These are phyloP conservation scores for Drosophila colorata DNA, from an alignment of 2,888 invertebrate genomes.

Conservation along the genomic window DNA sequence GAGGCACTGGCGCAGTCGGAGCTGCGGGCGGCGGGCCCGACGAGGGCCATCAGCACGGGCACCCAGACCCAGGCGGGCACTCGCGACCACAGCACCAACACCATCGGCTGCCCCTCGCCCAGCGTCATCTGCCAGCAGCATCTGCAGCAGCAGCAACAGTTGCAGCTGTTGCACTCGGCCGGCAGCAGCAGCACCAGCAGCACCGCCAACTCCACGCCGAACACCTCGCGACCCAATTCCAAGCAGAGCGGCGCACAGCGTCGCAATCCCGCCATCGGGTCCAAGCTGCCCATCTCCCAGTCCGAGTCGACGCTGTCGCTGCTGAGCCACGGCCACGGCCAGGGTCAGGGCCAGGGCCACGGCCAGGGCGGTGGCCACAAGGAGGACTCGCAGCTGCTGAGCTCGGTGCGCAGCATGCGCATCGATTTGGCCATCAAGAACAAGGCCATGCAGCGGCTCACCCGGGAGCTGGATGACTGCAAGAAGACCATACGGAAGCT, in stretches of 20 bases:
- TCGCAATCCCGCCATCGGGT: conserved; percentile 60
- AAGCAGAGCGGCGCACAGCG: conserved; percentile 86
- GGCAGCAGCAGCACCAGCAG: conserved; percentile 84
- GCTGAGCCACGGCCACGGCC: conserved; percentile 79
- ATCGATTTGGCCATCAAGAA: conserved; percentile 91
- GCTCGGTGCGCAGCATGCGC: conserved; percentile 92
- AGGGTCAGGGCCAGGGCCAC: conserved; percentile 64
- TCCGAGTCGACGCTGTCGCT: conserved; percentile 86
- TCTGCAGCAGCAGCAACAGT: conserved; percentile 44
- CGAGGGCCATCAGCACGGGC: conserved; percentile 45
- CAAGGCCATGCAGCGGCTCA: conserved; percentile 89
- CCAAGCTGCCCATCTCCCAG: conserved; percentile 86
- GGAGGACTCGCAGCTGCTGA: conserved; percentile 91
- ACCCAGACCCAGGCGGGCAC: conserved; percentile 53
- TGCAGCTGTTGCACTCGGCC: conserved; percentile 72
- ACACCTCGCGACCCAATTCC: conserved; percentile 84
- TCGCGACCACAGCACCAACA: conserved; percentile 80
- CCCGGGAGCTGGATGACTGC: conserved; percentile 91
- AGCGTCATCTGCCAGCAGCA: conserved; percentile 63
- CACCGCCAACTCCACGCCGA: conserved; percentile 84
- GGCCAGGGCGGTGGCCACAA: conserved; percentile 81
- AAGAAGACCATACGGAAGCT: conserved; percentile 91
- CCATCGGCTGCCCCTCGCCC: conserved; percentile 79
- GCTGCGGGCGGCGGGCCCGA: neutral
- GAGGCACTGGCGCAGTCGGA: conserved; percentile 52